phyloP scores from a whole-genome alignment of 2,888 invertebrate species.

The Drepanosiphum platanoidis region DNA sequence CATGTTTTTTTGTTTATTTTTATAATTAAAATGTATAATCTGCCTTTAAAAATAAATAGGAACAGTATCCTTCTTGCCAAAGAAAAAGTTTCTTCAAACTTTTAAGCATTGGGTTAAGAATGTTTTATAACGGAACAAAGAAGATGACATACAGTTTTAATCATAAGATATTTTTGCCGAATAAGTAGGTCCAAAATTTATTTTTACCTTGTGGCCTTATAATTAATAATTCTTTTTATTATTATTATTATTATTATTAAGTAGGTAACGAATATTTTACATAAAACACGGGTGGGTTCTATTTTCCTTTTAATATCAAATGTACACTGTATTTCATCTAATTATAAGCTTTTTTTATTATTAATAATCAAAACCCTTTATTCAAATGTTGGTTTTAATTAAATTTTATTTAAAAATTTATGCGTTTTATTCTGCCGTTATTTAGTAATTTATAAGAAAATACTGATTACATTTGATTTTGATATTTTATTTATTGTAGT shows the following conservation, averaged over 20 bases:
- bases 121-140: background rate
- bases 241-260: background rate
- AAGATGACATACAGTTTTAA: background rate
- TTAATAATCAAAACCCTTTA: too few relatives aligned
- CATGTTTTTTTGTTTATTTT: conserved; percentile 15
- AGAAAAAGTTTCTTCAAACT: conserved; percentile 28
- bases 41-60: conserved; percentile 17
- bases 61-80: background rate
- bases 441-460: too few relatives aligned
- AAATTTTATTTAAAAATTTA: too few relatives aligned
- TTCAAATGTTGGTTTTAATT: too few relatives aligned
- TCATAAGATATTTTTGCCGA: background rate
- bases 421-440: too few relatives aligned
- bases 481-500: too few relatives aligned
- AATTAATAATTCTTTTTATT: background rate
- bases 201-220: background rate
- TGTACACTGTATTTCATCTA: too few relatives aligned
- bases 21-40: conserved; percentile 39
- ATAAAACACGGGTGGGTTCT: background rate
- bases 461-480: too few relatives aligned
- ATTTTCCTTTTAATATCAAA: too few relatives aligned
- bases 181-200: background rate
- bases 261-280: background rate
- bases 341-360: too few relatives aligned
- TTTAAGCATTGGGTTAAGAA: background rate